phyloP scores from a whole-genome alignment of 2,888 invertebrate genomes.

The Leucoptera coffeella region DNA sequence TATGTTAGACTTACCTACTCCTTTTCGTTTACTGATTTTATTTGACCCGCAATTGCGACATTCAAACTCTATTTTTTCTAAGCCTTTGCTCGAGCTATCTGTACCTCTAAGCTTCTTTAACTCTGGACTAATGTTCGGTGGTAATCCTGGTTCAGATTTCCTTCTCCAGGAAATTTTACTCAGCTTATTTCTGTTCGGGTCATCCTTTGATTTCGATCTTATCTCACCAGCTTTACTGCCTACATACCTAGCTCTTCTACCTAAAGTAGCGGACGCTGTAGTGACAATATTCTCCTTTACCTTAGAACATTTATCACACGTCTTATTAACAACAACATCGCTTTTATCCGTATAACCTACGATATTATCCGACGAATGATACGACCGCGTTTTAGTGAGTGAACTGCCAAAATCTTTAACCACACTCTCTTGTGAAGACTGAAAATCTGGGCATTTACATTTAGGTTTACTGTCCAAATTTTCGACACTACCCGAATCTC shows the following conservation, averaged over 20 bases:
- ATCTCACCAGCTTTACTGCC: slow-evolving; percentile 32
- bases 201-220: slow-evolving; percentile 43
- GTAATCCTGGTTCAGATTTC: slow-evolving; percentile 66
- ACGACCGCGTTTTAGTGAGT: slow-evolving; percentile 33
- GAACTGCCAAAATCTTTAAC: slow-evolving; percentile 25
- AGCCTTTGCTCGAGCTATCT: slow-evolving; percentile 30
- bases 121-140: slow-evolving; percentile 20
- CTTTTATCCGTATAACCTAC: slow-evolving; percentile 24
- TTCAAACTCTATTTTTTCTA: slow-evolving; percentile 41
- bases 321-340: slow-evolving; percentile 32
- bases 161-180: slow-evolving; percentile 61
- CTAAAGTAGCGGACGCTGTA: slow-evolving; percentile 21
- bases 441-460: slow-evolving; percentile 38
- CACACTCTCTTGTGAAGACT: slow-evolving; percentile 43
- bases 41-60: slow-evolving; percentile 41
- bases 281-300: slow-evolving; percentile 45
- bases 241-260: slow-evolving; percentile 28
- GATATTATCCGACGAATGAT: slow-evolving; percentile 42
- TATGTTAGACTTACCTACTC: slow-evolving; percentile 19
- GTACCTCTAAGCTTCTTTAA: slow-evolving; percentile 23
- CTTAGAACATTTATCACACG: slow-evolving; percentile 42
- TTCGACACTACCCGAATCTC: slow-evolving; percentile 34
- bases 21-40: slow-evolving; percentile 28
- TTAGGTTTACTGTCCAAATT: slow-evolving; percentile 26
- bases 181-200: slow-evolving; percentile 39